Percentiles rank a stretch among this genome's conserved stretches.
phyloP scores from a whole-genome alignment of 2,888 invertebrate genomes.

The Drosophila affinis region DNA sequence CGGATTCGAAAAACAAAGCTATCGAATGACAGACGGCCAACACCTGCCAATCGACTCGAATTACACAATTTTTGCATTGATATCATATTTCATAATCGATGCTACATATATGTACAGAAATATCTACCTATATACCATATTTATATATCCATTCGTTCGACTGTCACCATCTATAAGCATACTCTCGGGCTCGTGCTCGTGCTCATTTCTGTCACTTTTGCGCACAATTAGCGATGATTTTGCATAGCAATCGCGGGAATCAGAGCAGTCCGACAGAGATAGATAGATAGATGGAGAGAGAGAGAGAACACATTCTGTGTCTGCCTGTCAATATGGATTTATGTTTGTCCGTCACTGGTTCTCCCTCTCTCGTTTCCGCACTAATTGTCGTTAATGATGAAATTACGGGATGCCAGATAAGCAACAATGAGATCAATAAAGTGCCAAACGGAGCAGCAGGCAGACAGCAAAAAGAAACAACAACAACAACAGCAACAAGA shows the following conservation, averaged over 20 bases:
- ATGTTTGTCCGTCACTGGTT: background rate
- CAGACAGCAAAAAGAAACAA: conserved; percentile 34
- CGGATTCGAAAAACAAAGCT: conserved; percentile 30
- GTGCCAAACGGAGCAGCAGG: conserved; percentile 65
- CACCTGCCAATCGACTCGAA: conserved; percentile 50
- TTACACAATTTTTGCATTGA: conserved; percentile 38
- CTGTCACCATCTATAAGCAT: conserved; percentile 25
- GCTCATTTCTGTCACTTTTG: conserved; percentile 7
- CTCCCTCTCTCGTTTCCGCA: conserved; percentile 15
- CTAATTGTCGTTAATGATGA: conserved; percentile 76
- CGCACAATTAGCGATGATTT: conserved; percentile 42
- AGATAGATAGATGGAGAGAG: background rate
- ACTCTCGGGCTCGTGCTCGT: background rate
- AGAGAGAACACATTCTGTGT: conserved; percentile 14
- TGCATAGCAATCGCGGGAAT: conserved; percentile 36
- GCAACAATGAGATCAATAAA: conserved; percentile 45
- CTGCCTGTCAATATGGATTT: conserved; percentile 39
- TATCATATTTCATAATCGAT: conserved; percentile 56
- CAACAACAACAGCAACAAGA: background rate
- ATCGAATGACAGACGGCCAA: conserved; percentile 56
- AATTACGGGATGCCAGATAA: conserved; percentile 57
- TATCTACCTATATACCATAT: conserved; percentile 7
- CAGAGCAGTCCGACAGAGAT: background rate
- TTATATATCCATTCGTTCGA: conserved; percentile 25
- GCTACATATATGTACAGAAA: background rate